Conservation (phyloP, 2,888 invertebrate species). For the Venusia cambrica region DNA sequence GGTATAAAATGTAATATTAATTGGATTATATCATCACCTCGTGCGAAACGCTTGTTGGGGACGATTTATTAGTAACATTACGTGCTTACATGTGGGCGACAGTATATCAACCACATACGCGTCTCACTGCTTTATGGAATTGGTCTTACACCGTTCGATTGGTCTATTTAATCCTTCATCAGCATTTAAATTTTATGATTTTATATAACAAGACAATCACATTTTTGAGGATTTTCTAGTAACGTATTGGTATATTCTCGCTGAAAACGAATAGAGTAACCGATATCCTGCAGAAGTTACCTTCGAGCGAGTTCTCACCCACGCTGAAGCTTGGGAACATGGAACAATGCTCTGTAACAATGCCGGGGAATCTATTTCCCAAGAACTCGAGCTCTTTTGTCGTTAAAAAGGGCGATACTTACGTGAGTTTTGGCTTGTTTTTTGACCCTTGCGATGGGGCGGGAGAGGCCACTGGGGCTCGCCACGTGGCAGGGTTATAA, state of each 20-base stretch:
- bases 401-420: slow-evolving; percentile 53
- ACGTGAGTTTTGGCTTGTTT: slow-evolving; percentile 68
- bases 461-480: slow-evolving; percentile 42
- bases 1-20: slow-evolving; percentile 10
- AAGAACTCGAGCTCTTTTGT: slow-evolving; percentile 56
- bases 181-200: no score
- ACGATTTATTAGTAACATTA: not conserved
- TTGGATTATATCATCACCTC: slow-evolving; percentile 15
- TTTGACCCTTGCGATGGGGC: slow-evolving; percentile 65
- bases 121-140: no score
- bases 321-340: slow-evolving; percentile 39
- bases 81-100: slow-evolving; percentile 9
- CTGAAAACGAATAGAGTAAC: no score
- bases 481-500: slow-evolving; percentile 57
- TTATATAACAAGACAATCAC: no score
- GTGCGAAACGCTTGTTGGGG: slow-evolving; percentile 8
- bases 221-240: no score
- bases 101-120: no score
- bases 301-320: slow-evolving; percentile 1
- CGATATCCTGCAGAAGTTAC: no score
- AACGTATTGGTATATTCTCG: no score
- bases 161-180: no score
- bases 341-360: slow-evolving; percentile 50
- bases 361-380: slow-evolving; percentile 54
- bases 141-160: no score